Evolutionary conservation across 1,140 invertebrate species (phyloP), one percentile per base, ranked within the genome.

Genomic region (Wasmannia auropunctata): DNA sequence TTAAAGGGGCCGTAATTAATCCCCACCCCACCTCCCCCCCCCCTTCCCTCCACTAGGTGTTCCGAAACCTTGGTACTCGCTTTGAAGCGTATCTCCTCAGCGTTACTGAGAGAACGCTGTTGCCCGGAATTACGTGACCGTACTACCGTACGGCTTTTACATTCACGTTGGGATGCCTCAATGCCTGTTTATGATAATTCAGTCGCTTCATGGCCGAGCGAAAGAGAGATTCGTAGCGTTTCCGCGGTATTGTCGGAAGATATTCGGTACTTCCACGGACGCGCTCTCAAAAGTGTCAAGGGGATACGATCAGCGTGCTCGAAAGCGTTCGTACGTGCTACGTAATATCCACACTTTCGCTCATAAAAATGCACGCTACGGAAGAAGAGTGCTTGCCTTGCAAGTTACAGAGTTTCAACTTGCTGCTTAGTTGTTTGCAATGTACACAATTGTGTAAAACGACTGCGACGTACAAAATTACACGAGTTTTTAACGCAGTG

Each of bases 21-120:
- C 79, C 67, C 79, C 49, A 40, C 31, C 31, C 34, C n/a, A 8
- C 25, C 56, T n/a, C n/a, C n/a, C n/a, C n/a, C n/a, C n/a, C n/a
- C n/a, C n/a, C n/a, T n/a, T n/a, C 22, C 49, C 7, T 3, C 10
- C 25, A 25, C 34, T 58, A 58, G 51, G 19, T 46, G 37, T 43
- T 46, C 65, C 40, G 67, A 74, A 83, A 72, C 51, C 79, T 83
- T 83, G 79, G 31, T 58, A 19, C 51, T 37, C 49, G 79, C 79
- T 83, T 72, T 83, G 79, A 83, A 83, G 67, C 79, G 67, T 83
- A 74, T 83, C 67, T 83, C 67, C 79, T 83, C 79, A n/a, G 25
- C 51, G 63, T 56, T 80, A 69, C 46, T 60, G 67, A n/a, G 51
- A 58, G 67, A 34, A 58, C 40, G 25, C 22, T 56, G 49, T 83